A percentile compares a stretch with the other conserved stretches of the same genome.
Conservation (phyloP, 2,113 vertebrate genomes). For the Alethe castanea region DNA sequence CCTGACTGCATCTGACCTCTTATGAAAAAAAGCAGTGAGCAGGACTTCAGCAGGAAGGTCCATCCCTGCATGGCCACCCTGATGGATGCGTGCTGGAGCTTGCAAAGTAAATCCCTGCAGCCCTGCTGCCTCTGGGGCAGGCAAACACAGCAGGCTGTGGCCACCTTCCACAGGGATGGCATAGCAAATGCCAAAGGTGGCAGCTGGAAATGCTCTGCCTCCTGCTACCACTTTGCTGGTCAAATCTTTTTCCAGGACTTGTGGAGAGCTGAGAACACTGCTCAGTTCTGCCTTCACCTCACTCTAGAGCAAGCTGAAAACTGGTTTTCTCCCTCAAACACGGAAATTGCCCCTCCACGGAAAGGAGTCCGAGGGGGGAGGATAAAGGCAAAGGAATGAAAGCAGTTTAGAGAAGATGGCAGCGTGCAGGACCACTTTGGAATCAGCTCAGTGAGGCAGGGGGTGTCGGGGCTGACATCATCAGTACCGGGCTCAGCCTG, state of each 20-base stretch:
- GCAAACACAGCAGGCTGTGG: fast-evolving
- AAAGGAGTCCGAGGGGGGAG: not conserved
- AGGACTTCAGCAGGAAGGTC: not conserved
- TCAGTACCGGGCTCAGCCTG: not conserved
- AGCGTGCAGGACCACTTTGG: fast-evolving
- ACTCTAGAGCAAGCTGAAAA: not conserved
- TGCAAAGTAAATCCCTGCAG: not conserved
- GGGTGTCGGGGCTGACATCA: fast-evolving
- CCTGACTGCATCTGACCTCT: not conserved
- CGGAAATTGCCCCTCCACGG: not conserved
- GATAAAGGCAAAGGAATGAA: not conserved
- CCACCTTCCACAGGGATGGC: not conserved
- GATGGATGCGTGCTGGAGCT: not conserved
- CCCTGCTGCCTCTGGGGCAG: fast-evolving
- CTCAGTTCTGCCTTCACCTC: not conserved
- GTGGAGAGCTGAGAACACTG: not conserved
- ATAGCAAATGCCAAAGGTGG: not conserved
- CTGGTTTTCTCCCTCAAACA: not conserved
- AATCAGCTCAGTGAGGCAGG: fast-evolving
- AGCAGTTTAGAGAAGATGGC: not conserved
- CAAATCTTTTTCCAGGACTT: not conserved
- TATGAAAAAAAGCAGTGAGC: not conserved
- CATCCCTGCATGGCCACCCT: not conserved
- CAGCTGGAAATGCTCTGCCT: not conserved
- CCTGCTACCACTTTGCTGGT: not conserved